Evolutionary conservation across 2,113 vertebrate species (phyloP), one percentile per base, ranked within the genome.

Genomic region (Lates calcarifer): DNA sequence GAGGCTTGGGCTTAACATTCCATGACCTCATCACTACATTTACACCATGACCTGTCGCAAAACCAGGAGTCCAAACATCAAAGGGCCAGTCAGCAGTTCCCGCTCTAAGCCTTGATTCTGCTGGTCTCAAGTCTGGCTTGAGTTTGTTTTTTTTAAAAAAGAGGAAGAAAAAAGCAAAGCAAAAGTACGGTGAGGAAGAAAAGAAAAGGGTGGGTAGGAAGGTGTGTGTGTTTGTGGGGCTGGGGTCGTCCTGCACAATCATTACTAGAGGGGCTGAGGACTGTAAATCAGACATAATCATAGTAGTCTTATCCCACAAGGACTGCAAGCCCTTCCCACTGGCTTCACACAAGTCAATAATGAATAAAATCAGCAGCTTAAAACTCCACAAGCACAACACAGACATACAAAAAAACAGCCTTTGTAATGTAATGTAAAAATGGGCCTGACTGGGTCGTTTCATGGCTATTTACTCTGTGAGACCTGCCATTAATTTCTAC

Each of bases 271-370:
- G 20, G 9, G 20, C 78, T 13, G 58, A 58, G 51, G 35, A 53
- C 82, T 78, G 74, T 86, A 89, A 88, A 90, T 92, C 79, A 83
- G 63, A 81, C 12, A 61, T 82, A 87, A 86, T 90, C 85, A 82
- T 53, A 58, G 31, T 8, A 43, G 77, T 56, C 51, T 69, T 69
- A 51, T 84, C 82, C 84, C 80, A 67, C 71, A 39, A 72, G 69
- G 66, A 13, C 78, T 22, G 24, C 56, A 69, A 72, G 76, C 14
- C 61, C 62, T 81, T 83, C 86, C 57, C 62, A 73, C 69, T 41
- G 68, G 75, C 75, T 69, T 76, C 77, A 69, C 61, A 35, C 56
- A 57, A 84, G 81, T 89, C 83, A 74, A 87, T 85, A 86, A 89
- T 89, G 58, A 78, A 85, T 78, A 82, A 84, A 81, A 83, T 73